A percentile compares a stretch with the other conserved stretches of the same genome.
Conservation (phyloP, 1,140 invertebrate genomes). For the Gonioctena quinquepunctata region DNA sequence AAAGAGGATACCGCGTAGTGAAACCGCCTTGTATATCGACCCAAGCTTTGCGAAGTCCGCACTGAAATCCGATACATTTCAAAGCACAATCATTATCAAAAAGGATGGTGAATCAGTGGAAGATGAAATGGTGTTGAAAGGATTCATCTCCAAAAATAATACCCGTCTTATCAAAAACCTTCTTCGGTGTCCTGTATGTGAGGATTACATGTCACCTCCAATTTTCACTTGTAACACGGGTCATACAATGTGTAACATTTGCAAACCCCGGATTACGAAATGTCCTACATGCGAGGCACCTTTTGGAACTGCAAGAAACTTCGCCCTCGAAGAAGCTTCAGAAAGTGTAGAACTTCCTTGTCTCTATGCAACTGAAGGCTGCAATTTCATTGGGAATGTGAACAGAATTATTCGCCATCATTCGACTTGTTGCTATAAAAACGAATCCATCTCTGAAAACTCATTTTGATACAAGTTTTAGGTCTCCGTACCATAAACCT, state of each 20-base stretch:
- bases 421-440: too few relatives aligned
- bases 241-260: not conserved
- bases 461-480: too few relatives aligned
- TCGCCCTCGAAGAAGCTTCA: not conserved
- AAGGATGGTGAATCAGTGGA: not conserved
- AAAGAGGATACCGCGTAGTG: not conserved
- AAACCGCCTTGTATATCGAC: not conserved
- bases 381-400: not conserved
- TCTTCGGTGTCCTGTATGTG: not conserved
- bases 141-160: not conserved
- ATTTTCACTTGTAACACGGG: not conserved
- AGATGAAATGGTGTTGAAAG: not conserved
- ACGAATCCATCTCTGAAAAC: too few relatives aligned
- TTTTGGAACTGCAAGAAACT: not conserved
- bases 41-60: not conserved
- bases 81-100: not conserved
- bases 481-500: too few relatives aligned
- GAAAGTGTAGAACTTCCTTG: not conserved
- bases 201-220: not conserved
- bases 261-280: not conserved
- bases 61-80: not conserved
- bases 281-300: not conserved
- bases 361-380: not conserved
- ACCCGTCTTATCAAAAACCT: not conserved
- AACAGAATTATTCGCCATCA: too few relatives aligned